Percentiles rank a stretch among this genome's conserved stretches.
phyloP scores from a whole-genome alignment of 2,113 vertebrate genomes.

The Anser brachyrhynchus region DNA sequence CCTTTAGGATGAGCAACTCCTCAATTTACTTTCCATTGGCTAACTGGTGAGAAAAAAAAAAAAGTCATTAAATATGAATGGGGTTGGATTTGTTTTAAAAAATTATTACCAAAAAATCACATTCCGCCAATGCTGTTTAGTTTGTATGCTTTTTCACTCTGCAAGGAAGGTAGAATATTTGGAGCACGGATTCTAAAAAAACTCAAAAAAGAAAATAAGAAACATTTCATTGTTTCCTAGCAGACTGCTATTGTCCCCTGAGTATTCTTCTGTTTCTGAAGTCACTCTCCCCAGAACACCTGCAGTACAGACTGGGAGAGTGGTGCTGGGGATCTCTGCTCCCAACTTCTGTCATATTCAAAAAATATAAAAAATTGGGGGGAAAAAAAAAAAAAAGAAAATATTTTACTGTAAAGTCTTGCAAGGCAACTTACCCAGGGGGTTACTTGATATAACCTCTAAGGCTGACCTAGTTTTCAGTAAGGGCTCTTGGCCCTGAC shows the following conservation, averaged over 20 bases:
- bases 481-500: not conserved
- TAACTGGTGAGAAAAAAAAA: not conserved
- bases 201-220: not conserved
- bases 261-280: not conserved
- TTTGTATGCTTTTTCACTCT: not conserved
- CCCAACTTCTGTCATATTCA: not conserved
- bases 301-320: not conserved
- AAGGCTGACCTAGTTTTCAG: not conserved
- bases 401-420: not conserved
- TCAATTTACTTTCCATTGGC: not conserved
- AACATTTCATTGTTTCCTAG: not conserved
- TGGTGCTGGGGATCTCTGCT: not conserved
- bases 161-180: not conserved
- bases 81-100: not conserved
- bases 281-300: not conserved
- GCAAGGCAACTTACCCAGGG: not conserved
- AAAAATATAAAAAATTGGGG: not conserved
- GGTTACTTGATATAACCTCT: not conserved
- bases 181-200: not conserved
- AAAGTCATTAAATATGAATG: conserved; percentile 20
- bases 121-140: not conserved
- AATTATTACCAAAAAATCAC: not conserved
- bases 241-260: not conserved
- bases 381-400: not conserved
- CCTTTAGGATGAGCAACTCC: conserved; percentile 33